Evolutionary conservation across 2,888 invertebrate genomes (phyloP), one percentile per base, ranked within the genome.

Genomic region (Sesia apiformis): DNA sequence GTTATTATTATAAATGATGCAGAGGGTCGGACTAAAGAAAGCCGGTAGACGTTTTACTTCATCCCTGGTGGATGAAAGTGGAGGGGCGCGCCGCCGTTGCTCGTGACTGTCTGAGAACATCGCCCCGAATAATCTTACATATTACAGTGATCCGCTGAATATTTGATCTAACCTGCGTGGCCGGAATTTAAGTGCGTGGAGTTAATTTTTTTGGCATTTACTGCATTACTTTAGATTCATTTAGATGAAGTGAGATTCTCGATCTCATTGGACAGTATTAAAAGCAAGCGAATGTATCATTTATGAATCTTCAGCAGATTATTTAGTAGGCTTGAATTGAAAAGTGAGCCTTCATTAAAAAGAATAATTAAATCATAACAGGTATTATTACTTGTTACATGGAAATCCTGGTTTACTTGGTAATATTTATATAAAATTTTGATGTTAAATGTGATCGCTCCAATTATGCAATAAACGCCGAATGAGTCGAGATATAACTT

Each of bases 1-100:
- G 77, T 79, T 80, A 77, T 78, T 76, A 79, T 80, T 77, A 80
- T 81, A 79, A 82, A 84, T 78, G 76, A 79, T 78, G 76, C 78
- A 81, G 68, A 70, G 70, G 71, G 69, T 66, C 64, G 68, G 67
- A 61, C 67, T 63, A 67, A 69, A 73, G 67, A 68, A 71, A 69
- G 64, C 62, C 63, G 62, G 65, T 54, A 56, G 55, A 59, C 53
- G 54, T 58, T 56, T 53, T 64, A 67, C 65, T 66, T 67, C 68
- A 57, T 59, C 59, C 69, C 63, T 63, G 57, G 53, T 56, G 65
- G 67, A 72, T 69, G 67, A 67, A 74, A 76, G 74, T 70, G 63
- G 67, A 64, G 66, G 68, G 63, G 60, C 61, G 61, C 61, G 58
- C 56, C 56, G 56, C n/a, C 3, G 54, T 23, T 23, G 23, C 23